A percentile compares a stretch with the other conserved stretches of the same genome.
phyloP scores from a whole-genome alignment of 1,140 invertebrate genomes.

The Semibalanus balanoides region DNA sequence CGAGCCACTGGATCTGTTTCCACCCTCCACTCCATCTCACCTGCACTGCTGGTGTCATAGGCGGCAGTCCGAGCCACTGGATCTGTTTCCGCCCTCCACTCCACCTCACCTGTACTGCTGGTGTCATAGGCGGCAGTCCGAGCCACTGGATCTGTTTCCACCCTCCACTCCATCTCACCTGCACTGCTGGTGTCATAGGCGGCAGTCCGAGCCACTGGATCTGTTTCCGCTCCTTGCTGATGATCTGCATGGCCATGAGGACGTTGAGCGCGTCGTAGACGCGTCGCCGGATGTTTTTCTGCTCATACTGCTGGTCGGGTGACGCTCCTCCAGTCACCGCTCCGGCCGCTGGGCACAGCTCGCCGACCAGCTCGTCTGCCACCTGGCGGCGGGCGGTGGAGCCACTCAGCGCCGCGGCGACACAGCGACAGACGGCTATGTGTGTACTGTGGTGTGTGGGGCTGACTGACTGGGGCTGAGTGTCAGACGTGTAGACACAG shows the following conservation, averaged over 20 bases:
- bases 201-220: conserved; percentile 97
- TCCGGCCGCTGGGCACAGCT: conserved; percentile 35
- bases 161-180: conserved; percentile 73
- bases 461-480: too few relatives aligned
- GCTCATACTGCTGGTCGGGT: conserved; percentile 70
- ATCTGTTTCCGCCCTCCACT: too few relatives aligned
- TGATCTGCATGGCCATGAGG: conserved; percentile 99
- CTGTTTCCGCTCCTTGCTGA: conserved; percentile 99
- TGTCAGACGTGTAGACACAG: background rate
- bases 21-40: too few relatives aligned
- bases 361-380: conserved; percentile 95
- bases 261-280: conserved; percentile 99
- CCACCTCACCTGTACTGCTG: conserved; percentile 53
- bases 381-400: conserved; percentile 27
- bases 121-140: conserved; percentile 50
- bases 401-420: background rate
- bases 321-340: background rate
- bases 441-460: too few relatives aligned
- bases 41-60: too few relatives aligned
- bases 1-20: too few relatives aligned
- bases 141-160: conserved; percentile 27
- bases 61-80: too few relatives aligned
- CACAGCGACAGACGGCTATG: background rate
- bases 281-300: conserved; percentile 96
- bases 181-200: conserved; percentile 51